phyloP scores from a whole-genome alignment of 1,140 invertebrate genomes.

The Diuraphis noxia region DNA sequence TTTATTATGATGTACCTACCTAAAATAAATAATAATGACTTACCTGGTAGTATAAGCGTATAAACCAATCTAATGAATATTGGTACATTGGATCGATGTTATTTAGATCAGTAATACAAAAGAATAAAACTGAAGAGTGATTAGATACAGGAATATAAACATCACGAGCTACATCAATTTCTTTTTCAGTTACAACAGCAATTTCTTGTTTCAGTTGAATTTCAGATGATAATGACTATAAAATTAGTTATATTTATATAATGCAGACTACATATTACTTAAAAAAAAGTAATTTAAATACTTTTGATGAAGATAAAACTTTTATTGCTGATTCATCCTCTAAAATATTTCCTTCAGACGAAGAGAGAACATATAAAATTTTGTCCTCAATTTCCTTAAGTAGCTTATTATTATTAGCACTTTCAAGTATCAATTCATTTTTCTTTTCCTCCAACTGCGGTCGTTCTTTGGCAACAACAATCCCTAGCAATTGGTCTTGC shows the following conservation, averaged over 20 bases:
- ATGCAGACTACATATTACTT: neutral
- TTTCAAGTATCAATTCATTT: conserved; percentile 87
- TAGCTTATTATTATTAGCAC: conserved; percentile 84
- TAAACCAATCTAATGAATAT: conserved; percentile 88
- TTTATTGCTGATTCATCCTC: conserved; percentile 95
- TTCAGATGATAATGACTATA: conserved; percentile 74
- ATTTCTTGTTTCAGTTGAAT: conserved; percentile 86
- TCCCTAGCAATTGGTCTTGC: conserved; percentile 79
- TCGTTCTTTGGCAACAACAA: conserved; percentile 87
- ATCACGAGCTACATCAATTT: conserved; percentile 82
- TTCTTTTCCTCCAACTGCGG: conserved; percentile 91
- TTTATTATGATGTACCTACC: neutral
- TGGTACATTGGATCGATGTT: conserved; percentile 97
- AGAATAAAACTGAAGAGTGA: conserved; percentile 88
- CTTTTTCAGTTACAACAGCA: conserved; percentile 70
- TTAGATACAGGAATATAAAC: conserved; percentile 84
- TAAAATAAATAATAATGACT: neutral
- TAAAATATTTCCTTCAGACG: conserved; percentile 90
- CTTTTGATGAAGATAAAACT: conserved; percentile 89
- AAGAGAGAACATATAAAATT: conserved; percentile 86
- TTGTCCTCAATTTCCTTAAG: conserved; percentile 94
- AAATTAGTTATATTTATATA: neutral
- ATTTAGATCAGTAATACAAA: conserved; percentile 86
- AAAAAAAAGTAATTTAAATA: conserved; percentile 54
- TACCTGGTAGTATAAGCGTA: conserved; percentile 79